Conservation (phyloP, 1,140 invertebrate genomes). For the Heliothis virescens region DNA sequence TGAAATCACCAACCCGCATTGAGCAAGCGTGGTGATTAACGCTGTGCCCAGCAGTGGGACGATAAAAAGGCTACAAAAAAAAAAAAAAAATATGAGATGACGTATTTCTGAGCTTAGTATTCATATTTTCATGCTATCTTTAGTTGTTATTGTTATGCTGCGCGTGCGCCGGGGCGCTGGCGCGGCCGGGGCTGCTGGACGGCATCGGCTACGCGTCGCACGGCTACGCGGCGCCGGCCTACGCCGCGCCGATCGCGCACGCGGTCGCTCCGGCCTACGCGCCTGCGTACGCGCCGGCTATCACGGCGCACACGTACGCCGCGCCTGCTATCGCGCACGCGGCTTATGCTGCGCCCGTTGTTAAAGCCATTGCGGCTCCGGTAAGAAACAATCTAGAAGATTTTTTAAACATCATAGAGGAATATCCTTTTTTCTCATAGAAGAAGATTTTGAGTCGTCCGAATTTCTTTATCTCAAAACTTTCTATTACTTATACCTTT, state of each 20-base stretch:
- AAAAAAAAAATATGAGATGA: too few species aligned
- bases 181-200: conserved; percentile 71
- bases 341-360: conserved; percentile 46
- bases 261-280: conserved; percentile 53
- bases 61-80: too few species aligned
- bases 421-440: too few species aligned
- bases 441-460: too few species aligned
- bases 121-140: not conserved
- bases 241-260: conserved; percentile 64
- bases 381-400: conserved; percentile 52
- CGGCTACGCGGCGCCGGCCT: conserved; percentile 54
- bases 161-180: conserved; percentile 73
- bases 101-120: too few species aligned
- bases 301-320: conserved; percentile 48
- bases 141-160: conserved; percentile 79
- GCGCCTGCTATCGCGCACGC: conserved; percentile 55
- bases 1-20: too few species aligned
- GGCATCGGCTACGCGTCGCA: conserved; percentile 60
- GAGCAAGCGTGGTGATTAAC: too few species aligned
- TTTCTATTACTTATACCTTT: too few species aligned
- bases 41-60: too few species aligned
- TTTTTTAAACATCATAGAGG: too few species aligned
- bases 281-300: conserved; percentile 55
- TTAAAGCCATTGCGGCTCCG: conserved; percentile 61
- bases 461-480: too few species aligned